Evolutionary conservation across 1,140 invertebrate species (phyloP), one percentile per base, ranked within the genome.

Genomic region (Drosophila sp.): DNA sequence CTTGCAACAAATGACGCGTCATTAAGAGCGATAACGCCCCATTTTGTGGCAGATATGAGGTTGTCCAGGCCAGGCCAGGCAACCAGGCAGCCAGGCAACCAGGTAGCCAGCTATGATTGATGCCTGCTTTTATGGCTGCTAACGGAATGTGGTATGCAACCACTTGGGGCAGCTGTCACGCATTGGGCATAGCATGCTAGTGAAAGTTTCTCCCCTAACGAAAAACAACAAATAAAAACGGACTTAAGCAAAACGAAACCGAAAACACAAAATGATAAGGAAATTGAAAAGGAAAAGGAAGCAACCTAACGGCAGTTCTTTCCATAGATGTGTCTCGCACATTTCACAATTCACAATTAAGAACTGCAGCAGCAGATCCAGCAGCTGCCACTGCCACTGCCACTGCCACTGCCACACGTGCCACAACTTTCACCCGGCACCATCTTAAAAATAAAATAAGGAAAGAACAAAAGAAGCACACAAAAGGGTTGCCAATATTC

Each of bases 1-100:
- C 48, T 54, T 54, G 58, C 71, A 71, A 91, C 83, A 91, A 89
- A 91, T 91, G 90, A 86, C 58, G 89, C 82, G 66, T 86, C 89
- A 91, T 91, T 91, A 91, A 81, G 72, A 69, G 72, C 80, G 89
- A 90, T 91, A 91, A 91, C 84, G 81, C 80, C 80, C 79, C 82
- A 89, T 77, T 69, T 83, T 66, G 78, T 67, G 84, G 72, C 78
- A 66, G 61, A 18, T 73, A 78, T 63, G 48, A 65, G 58, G 45
- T 46, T 58, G 36, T 43, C 32, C 21, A n/a, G n/a, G 21, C 4
- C 21, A 21, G 21, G 21, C 21, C 21, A 21, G 21, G 21, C 21
- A 21, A 34, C 6, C 16, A 21, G 21, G 1, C 21, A 21, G 21
- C 4, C 21, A 29, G 58, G 25, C 9, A 16, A 36, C 34, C 63